phyloP scores from a whole-genome alignment of 2,113 vertebrate genomes.

The Leucopsar rothschildi region DNA sequence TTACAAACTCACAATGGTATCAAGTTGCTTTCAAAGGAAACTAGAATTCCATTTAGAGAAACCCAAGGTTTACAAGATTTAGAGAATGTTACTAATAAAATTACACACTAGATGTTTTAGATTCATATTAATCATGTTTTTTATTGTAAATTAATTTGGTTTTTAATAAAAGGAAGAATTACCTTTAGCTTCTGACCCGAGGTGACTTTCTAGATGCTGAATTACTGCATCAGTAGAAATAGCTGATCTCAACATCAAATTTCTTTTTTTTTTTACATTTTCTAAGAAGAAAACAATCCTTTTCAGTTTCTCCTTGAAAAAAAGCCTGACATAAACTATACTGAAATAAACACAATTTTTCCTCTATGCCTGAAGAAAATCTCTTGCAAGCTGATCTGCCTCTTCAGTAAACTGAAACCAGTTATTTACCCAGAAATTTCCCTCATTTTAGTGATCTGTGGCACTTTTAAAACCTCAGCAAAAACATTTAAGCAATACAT shows the following conservation, averaged over 20 bases:
- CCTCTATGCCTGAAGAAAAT: not conserved
- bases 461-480: not conserved
- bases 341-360: not conserved
- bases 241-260: not conserved
- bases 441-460: not conserved
- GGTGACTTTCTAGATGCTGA: not conserved
- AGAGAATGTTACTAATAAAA: not conserved
- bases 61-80: not conserved
- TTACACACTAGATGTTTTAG: not conserved
- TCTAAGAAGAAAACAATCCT: not conserved
- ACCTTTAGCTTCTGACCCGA: not conserved
- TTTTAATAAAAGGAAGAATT: not conserved
- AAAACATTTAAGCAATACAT: not conserved
- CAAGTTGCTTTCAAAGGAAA: not conserved
- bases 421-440: not conserved
- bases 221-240: not conserved
- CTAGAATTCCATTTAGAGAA: not conserved
- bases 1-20: not conserved
- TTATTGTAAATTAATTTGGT: not conserved
- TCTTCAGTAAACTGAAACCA: not conserved
- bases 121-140: not conserved
- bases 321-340: not conserved
- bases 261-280: not conserved
- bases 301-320: not conserved
- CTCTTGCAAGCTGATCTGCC: not conserved